Base-by-base conservation (phyloP, 2,113 vertebrate genomes). In the Chaetodon auriga region DNA sequence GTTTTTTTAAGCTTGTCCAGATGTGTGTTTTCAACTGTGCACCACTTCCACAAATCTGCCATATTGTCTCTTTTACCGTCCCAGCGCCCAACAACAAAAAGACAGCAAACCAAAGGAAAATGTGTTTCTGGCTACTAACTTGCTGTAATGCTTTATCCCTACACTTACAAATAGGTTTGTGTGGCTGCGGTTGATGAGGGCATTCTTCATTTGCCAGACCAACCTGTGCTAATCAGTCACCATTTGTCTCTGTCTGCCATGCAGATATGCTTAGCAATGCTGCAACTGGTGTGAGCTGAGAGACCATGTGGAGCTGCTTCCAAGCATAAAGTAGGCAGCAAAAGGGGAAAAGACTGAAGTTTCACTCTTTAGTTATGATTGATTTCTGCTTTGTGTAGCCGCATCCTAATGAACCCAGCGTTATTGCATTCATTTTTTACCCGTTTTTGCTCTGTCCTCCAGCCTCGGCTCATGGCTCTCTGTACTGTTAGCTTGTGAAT, bases 231-330 rank as follows among this genome's bases (percentile, higher is more conserved):
- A 83, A 91, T 91, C 70, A 79, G 68, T 88, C 75, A 69, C 53
- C 73, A 74, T 91, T 84, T 91, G 85, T 85, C 75, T 85, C 60
- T 78, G 62, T 83, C 82, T 6, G 18, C 65, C 41, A 53, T 82
- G 74, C 65, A 70, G 46, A 66, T 70, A 80, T 58, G 57, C 71
- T 73, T 80, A 85, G 84, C 82, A 85, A 23, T 74, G 69, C 77
- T 80, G 75, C 78, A 77, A n/a, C 30, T 78, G n/a, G 12, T 48
- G 3, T 57, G 36, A 23, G 61, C 60, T 14, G 46, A 78, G 55
- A n/a, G 55, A 65, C 68, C 51, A 49, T 64, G 68, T 51, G 35
- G 77, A 81, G 8, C 25, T 35, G 46, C 15, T 30, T 57, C 68
- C 41, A 69, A 75, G 25, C 81, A 19, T 45, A 38, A 76, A 53